Base-by-base conservation (phyloP, 2,797 vertebrate species). In the Sternotherus odoratus region DNA sequence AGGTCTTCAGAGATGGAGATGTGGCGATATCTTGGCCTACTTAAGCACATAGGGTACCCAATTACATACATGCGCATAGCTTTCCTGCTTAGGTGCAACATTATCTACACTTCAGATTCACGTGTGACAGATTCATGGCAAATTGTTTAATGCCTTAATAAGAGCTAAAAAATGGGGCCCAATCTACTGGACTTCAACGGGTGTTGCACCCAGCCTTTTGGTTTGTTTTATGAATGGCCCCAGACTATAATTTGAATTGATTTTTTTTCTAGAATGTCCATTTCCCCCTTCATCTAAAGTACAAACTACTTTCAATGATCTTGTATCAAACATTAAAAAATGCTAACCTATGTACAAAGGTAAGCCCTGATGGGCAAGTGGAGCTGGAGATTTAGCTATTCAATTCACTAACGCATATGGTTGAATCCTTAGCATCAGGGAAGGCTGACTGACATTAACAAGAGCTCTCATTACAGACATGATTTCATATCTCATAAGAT, bases 401-500 rank as follows among this genome's bases (percentile, higher is more conserved):
- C 48, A 21, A 8, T 72, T 75, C 83, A 77, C 91, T 97, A 97
- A 95, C 94, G 95, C 91, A 79, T 92, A 95, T 86, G 94, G 88
- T 96, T 95, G 93, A 96, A 95, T 85, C 85, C 82, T 95, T 92
- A 95, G 75, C 3, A 15, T 93, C 86, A 82, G 96, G 95, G 92
- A 94, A 95, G 82, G 85, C 87, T 88, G 86, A 57, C 91, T 95
- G 91, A 87, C 88, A 86, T 95, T 96, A 96, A 95, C 87, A 96
- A 92, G 89, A 95, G 95, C 92, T 93, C 91, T 95, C 94, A 94
- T 94, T 96, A 93, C 91, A 95, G 91, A 95, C 87, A 92, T 69
- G 87, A 95, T 97, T 97, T 97, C 94, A 95, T 3, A 43, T 92
- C 88, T 97, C 92, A 85, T 86, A 96, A 95, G 93, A 87, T 91